A percentile compares a stretch with the other conserved stretches of the same genome.
Conservation (phyloP, 1,140 invertebrate genomes). For the Drosophila busckii region DNA sequence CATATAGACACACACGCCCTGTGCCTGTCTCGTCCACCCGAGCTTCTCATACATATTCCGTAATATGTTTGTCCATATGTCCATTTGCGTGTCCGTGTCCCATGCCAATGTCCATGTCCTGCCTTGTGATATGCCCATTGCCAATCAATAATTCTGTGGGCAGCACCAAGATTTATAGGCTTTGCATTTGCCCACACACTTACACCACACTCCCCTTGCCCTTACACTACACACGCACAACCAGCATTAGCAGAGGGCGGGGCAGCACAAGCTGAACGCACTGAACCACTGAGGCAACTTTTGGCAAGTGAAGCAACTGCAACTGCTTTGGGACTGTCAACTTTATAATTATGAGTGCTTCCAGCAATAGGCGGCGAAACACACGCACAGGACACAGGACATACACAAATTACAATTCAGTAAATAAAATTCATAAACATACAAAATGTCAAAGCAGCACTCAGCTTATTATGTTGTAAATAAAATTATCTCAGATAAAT, state of each 20-base stretch:
- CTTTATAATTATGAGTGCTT: no score
- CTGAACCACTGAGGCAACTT: no score
- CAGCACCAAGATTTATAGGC: slow-evolving; percentile 78
- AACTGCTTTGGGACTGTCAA: no score
- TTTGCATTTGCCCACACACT: slow-evolving; percentile 44
- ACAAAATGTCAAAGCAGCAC: no score
- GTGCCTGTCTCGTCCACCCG: background rate
- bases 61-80: slow-evolving; percentile 55
- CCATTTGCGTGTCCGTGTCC: slow-evolving; percentile 57
- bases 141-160: slow-evolving; percentile 76
- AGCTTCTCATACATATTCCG: background rate
- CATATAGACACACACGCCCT: background rate
- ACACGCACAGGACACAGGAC: no score
- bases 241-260: slow-evolving; percentile 1
- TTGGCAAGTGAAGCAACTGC: no score
- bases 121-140: slow-evolving; percentile 13
- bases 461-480: no score
- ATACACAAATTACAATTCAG: no score
- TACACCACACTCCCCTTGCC: slow-evolving; percentile 11
- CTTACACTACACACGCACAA: slow-evolving; percentile 5
- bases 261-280: no score
- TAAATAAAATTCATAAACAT: no score
- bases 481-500: no score
- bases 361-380: no score
- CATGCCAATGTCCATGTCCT: slow-evolving; percentile 5